Base-by-base conservation (phyloP, 2,888 invertebrate species). In the Hydropsyche betteni region DNA sequence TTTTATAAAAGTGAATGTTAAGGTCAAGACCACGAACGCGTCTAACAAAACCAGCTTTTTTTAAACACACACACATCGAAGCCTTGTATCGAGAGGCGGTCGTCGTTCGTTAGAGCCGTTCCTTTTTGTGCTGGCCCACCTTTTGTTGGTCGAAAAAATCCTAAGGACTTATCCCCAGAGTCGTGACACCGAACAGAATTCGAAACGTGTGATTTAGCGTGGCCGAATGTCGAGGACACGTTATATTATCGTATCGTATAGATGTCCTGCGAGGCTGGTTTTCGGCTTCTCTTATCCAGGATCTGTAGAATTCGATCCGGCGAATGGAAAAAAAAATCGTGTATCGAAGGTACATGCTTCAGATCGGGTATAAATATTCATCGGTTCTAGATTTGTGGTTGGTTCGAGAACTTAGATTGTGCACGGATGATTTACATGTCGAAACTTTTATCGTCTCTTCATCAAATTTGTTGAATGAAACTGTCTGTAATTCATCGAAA, bases 1-100 rank as follows among this genome's bases (percentile, higher is more conserved):
- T 75, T 76, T 68, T 75, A 77, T 58, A 79, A 79, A 79, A 79
- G 79, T 77, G 79, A 79, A 79, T 79, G 79, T 76, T 79, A 79
- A 79, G 79, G 77, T 79, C 79, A 79, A 76, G 79, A 77, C 68
- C 79, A 77, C 64, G 16, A 75, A 61, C 76, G 78, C 76, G 78
- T 69, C 74, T 75, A 68, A 74, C 69, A 76, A 76, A 52, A 76
- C 78, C 36, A 16, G 33, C 70, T 52, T 70, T 70, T 69, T 70
- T 50, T 52, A 24, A 10, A 16, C 52, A 16, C 33, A 52, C 12
- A 14, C 52, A 24, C 10, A 52, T 24, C 34, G n/a, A n/a, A 14
- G 16, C 12, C 5, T 14, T n/a, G 16, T 55, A 55, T 55, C 55
- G 55, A 10, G 24, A 12, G 24, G 64, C 34, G n/a, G 8, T n/a